Base-by-base conservation (phyloP, 2,888 invertebrate species). In the Chrysolina americana region DNA sequence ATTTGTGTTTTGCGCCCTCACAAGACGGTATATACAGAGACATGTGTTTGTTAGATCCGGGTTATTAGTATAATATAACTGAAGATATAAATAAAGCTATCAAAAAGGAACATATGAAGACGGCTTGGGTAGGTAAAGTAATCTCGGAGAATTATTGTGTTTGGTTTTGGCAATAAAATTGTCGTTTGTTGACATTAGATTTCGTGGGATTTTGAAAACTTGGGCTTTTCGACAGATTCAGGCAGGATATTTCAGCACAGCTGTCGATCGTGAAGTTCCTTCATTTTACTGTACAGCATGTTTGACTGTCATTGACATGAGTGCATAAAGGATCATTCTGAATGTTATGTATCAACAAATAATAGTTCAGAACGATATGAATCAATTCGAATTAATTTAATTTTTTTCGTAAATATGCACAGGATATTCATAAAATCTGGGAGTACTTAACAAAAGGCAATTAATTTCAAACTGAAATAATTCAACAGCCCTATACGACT, bases 61-160 rank as follows among this genome's bases (percentile, higher is more conserved):
- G 81, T 84, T 85, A 83, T 85, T 84, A 85, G 81, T 81, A 81
- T 80, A 82, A 80, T 81, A 82, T 83, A 80, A 76, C 80, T 74
- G 75, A 66, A 75, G 76, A 72, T 78, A 79, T 80, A 80, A 80
- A 80, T 80, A 80, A 78, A 80, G 76, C 75, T 74, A 76, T 78
- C 77, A 77, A 76, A 79, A 76, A 63, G 64, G 76, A 76, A 79
- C 79, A 79, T 75, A 73, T 76, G 79, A 78, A 56, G 72, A 78
- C 74, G 76, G 72, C 75, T 74, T 74, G 77, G 71, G 74, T 75
- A 71, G 71, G 70, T 70, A 71, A 73, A 70, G 70, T 73, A 79
- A 56, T 68, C 68, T 50, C 68, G 53, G 56, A 28, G 59, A 71
- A 77, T 36, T 36, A 36, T 77, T 71, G 65, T 76, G 70, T 76